Conservation (phyloP, 1,140 invertebrate species). For the Maniola jurtina region DNA sequence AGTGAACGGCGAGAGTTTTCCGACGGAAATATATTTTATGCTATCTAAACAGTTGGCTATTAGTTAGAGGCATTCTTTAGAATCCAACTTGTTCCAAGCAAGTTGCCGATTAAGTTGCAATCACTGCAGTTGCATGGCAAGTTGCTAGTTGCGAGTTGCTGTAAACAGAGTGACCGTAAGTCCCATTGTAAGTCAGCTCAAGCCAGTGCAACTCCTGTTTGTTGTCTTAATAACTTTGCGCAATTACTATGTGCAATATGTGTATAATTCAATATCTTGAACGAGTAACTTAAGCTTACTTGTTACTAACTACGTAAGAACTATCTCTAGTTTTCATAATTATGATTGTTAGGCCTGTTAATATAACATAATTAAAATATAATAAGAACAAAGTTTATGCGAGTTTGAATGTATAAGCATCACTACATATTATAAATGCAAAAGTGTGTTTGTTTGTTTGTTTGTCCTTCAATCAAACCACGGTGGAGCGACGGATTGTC, state of each 20-base stretch:
- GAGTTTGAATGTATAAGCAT: no score
- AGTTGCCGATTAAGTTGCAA: slow-evolving; percentile 60
- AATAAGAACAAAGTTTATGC: no score
- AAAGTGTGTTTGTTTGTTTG: no score
- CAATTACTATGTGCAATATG: slow-evolving; percentile 44
- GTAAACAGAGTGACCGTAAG: slow-evolving; percentile 52
- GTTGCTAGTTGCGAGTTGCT: slow-evolving; percentile 37
- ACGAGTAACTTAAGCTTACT: no score
- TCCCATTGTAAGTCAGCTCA: slow-evolving; percentile 54
- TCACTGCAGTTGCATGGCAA: slow-evolving; percentile 45
- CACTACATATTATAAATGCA: no score
- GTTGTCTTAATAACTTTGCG: slow-evolving; percentile 58
- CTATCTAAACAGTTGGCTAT: slow-evolving; percentile 20
- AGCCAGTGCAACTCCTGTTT: slow-evolving; percentile 44
- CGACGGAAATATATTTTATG: slow-evolving; percentile 29
- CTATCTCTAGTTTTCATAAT: no score
- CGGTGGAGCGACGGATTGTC: no score
- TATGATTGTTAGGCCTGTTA: no score
- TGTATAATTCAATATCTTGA: slow-evolving; percentile 31
- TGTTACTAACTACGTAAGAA: no score
- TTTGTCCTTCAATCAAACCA: no score
- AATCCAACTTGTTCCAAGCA: slow-evolving; percentile 48
- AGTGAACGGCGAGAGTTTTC: slow-evolving; percentile 17
- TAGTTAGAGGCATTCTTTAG: slow-evolving; percentile 42
- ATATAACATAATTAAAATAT: no score